These are phyloP conservation scores for Polyommatus iphigenia DNA, from an alignment of 2,888 invertebrate species.

Conservation along the genomic window DNA sequence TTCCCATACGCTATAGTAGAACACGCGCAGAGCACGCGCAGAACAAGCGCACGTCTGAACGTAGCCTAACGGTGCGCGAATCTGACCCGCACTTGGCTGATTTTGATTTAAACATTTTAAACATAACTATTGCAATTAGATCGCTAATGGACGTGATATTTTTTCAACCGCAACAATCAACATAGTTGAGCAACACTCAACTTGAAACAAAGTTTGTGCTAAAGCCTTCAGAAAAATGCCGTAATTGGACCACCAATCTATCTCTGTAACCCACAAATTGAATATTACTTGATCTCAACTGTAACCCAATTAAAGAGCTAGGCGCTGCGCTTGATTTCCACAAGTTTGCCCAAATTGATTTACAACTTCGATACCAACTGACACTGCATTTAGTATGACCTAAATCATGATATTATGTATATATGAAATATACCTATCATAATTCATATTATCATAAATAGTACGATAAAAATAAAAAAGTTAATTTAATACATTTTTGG, in stretches of 20 bases:
- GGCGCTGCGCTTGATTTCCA: constrained; percentile 6
- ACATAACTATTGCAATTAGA: too few relatives aligned
- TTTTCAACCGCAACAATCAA: background rate
- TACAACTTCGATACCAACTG: background rate
- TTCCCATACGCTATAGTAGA: too few relatives aligned
- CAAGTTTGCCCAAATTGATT: constrained; percentile 12
- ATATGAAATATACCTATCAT: background rate
- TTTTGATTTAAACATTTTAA: too few relatives aligned
- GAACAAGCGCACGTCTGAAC: too few relatives aligned
- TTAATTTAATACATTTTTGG: too few relatives aligned
- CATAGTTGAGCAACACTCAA: background rate
- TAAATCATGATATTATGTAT: background rate
- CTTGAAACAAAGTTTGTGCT: background rate
- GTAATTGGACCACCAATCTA: constrained; percentile 17
- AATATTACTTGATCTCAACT: constrained; percentile 14
- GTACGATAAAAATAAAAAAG: too few relatives aligned
- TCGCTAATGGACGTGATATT: background rate
- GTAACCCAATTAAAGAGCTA: constrained; percentile 21
- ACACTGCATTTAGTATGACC: background rate
- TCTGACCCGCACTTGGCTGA: too few relatives aligned
- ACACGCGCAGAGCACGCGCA: too few relatives aligned
- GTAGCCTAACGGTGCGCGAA: background rate
- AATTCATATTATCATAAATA: too few relatives aligned
- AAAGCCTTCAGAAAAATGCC: background rate
- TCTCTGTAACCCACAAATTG: constrained; percentile 2